These are phyloP conservation scores for Neodiprion pinetum DNA, from an alignment of 1,140 invertebrate species.

Conservation along the genomic window DNA sequence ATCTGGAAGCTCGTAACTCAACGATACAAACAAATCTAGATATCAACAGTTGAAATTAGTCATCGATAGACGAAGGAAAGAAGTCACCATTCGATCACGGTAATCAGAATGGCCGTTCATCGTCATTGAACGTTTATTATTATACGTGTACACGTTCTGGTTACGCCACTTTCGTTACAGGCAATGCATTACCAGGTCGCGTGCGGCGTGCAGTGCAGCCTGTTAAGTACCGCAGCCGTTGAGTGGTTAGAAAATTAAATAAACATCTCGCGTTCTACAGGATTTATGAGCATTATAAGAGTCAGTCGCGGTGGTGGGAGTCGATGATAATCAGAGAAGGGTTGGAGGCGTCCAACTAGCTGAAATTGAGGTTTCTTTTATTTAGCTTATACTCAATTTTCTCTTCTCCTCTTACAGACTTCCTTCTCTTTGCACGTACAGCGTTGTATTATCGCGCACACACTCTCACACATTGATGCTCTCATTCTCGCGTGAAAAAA, in stretches of 20 bases:
- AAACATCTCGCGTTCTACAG: not conserved
- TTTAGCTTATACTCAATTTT: not conserved
- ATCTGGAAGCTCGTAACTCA: too few relatives aligned
- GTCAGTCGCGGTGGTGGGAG: not conserved
- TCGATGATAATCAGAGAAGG: not conserved
- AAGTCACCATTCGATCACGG: too few relatives aligned
- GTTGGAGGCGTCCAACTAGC: not conserved
- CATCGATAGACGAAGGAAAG: too few relatives aligned
- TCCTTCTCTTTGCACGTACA: not conserved
- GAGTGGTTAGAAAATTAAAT: constrained; percentile 6
- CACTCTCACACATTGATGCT: not conserved
- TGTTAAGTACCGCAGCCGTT: not conserved
- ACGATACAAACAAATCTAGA: too few relatives aligned
- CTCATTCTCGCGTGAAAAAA: too few relatives aligned
- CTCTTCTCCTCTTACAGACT: not conserved
- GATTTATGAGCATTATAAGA: not conserved
- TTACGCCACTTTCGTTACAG: not conserved
- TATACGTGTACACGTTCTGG: not conserved
- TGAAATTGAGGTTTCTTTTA: not conserved
- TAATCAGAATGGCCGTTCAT: too few relatives aligned
- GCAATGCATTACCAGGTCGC: not conserved
- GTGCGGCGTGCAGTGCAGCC: not conserved
- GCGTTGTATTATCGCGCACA: not conserved
- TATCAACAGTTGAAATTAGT: too few relatives aligned
- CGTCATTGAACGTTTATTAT: too few relatives aligned